phyloP scores from a whole-genome alignment of 2,113 vertebrate species.

The Sturnus vulgaris region DNA sequence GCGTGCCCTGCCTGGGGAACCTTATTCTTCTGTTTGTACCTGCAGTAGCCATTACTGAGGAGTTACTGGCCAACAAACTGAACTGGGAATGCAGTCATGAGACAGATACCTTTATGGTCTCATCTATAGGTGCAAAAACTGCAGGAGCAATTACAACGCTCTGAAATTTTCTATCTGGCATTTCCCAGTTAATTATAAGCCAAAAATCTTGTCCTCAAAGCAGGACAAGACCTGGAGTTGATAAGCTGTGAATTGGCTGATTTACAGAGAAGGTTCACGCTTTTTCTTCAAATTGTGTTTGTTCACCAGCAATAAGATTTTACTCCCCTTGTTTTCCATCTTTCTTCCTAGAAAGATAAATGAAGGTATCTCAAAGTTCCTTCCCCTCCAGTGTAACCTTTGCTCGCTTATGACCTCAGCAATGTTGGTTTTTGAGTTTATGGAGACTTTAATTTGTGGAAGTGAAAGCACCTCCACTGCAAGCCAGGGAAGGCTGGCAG shows the following conservation, averaged over 20 bases:
- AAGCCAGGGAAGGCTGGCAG: not conserved
- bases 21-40: not conserved
- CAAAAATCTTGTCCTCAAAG: not conserved
- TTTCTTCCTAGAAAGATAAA: not conserved
- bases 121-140: not conserved
- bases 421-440: not conserved
- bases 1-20: not conserved
- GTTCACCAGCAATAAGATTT: not conserved
- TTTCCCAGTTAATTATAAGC: not conserved
- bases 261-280: not conserved
- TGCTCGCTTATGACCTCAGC: not conserved
- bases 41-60: not conserved
- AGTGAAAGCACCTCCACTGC: not conserved
- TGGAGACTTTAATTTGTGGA: not conserved
- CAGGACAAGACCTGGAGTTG: not conserved
- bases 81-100: not conserved
- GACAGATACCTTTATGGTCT: not conserved
- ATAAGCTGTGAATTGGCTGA: not conserved
- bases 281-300: not conserved
- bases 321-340: not conserved
- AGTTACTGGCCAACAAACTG: accelerated
- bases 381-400: not conserved
- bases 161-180: not conserved
- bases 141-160: not conserved
- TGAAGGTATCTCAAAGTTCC: not conserved